A percentile compares a stretch with the other conserved stretches of the same genome.
Evolutionary conservation across 2,888 invertebrate species (phyloP).

Genomic region (Tholera decimalis): DNA sequence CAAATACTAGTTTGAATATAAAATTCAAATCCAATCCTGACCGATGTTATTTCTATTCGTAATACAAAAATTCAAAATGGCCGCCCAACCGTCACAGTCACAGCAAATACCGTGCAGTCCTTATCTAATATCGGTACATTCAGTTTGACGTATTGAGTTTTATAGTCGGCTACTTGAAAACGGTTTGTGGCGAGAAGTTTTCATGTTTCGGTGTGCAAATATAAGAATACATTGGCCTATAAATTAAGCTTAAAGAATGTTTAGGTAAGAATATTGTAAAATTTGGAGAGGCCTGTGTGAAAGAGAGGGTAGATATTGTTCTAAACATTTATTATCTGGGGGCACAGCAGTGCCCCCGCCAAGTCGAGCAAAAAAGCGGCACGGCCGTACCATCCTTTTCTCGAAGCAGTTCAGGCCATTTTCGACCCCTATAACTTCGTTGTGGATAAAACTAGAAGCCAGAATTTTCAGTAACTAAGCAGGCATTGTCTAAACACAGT

Average conservation of each 20-base stretch:
- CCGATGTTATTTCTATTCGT: constrained; percentile 27
- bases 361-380: too few species aligned
- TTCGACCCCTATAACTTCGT: too few species aligned
- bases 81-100: constrained; percentile 7
- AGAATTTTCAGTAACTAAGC: too few species aligned
- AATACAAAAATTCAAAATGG: constrained; percentile 44
- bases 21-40: neutral
- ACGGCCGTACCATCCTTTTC: too few species aligned
- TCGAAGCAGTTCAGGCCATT: too few species aligned
- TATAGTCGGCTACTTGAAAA: constrained; percentile 41
- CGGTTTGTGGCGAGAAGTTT: constrained; percentile 16
- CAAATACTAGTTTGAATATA: too few species aligned
- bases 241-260: neutral
- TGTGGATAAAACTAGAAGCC: too few species aligned
- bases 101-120: constrained; percentile 36
- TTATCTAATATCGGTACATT: constrained; percentile 37
- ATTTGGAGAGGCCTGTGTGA: neutral
- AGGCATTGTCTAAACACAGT: too few species aligned
- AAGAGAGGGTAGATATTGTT: too few species aligned
- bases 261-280: neutral
- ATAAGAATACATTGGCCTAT: constrained; percentile 8
- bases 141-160: constrained; percentile 44
- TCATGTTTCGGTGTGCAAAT: neutral
- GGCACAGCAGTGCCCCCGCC: too few species aligned
- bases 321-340: too few species aligned